These are phyloP conservation scores for Lumbricus terrestris DNA, from an alignment of 2,888 invertebrate species.

Conservation along the genomic window DNA sequence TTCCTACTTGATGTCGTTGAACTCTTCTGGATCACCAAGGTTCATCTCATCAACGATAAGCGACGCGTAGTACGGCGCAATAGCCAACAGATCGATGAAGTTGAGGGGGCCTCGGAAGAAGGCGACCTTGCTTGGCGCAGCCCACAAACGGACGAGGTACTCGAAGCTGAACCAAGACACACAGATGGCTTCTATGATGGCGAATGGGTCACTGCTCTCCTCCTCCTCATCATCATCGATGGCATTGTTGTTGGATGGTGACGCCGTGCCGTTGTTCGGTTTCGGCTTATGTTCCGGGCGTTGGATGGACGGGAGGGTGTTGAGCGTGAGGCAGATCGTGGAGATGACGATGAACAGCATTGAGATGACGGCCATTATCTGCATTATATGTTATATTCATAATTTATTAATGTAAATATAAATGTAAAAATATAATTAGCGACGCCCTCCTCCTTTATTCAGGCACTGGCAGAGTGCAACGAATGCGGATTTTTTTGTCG, in stretches of 20 bases:
- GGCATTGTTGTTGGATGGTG: no score
- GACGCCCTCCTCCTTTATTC: no score
- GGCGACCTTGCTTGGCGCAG: conserved; percentile 98
- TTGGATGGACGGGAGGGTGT: conserved; percentile 29
- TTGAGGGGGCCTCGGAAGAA: conserved; percentile 98
- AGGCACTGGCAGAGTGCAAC: no score
- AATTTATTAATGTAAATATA: no score
- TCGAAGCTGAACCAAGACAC: conserved; percentile 99
- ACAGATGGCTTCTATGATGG: conserved; percentile 89
- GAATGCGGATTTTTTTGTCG: no score
- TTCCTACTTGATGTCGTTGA: conserved; percentile 81
- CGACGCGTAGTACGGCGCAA: conserved; percentile 96
- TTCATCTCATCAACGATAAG: conserved; percentile 96
- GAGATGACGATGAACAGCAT: conserved; percentile 28
- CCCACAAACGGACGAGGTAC: conserved; percentile 90
- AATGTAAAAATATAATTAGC: no score
- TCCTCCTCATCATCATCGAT: conserved; percentile 9
- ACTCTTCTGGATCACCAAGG: conserved; percentile 66
- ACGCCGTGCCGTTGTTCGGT: conserved; percentile 59
- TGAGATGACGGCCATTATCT: conserved; percentile 87
- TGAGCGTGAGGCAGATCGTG: conserved; percentile 26
- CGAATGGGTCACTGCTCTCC: conserved; percentile 18
- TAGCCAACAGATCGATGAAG: conserved; percentile 95
- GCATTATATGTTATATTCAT: no score
- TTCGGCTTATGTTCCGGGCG: conserved; percentile 65